These are phyloP conservation scores for Apotomis betuletana DNA, from an alignment of 2,888 invertebrate species.

Conservation along the genomic window DNA sequence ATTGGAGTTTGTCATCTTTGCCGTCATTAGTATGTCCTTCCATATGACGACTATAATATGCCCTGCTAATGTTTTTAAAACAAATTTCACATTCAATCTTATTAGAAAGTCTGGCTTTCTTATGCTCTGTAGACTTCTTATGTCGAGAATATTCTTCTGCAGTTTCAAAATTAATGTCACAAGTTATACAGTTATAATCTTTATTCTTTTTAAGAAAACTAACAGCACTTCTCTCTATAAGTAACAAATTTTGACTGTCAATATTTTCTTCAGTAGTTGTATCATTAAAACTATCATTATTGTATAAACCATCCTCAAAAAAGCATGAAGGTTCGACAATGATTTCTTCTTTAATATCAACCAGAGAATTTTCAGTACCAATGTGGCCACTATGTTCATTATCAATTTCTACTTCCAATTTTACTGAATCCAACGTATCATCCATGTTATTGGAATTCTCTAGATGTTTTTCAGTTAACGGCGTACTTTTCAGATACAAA, in stretches of 20 bases:
- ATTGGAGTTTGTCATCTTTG: slow-evolving; percentile 40
- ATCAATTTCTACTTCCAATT: slow-evolving; percentile 10
- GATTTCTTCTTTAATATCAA: slow-evolving; percentile 19
- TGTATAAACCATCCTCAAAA: not conserved
- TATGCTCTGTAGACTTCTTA: slow-evolving; percentile 26
- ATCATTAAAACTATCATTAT: not conserved
- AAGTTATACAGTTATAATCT: slow-evolving; percentile 20
- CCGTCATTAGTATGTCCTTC: slow-evolving; percentile 34
- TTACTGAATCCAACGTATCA: not conserved
- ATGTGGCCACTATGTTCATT: not conserved
- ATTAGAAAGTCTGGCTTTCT: slow-evolving; percentile 20
- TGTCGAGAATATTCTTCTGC: slow-evolving; percentile 22
- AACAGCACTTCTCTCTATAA: not conserved
- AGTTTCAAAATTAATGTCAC: slow-evolving; percentile 22
- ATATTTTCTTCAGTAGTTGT: not conserved
- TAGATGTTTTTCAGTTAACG: not conserved
- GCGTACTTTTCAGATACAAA: slow-evolving; percentile 11
- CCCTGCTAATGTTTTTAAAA: slow-evolving; percentile 36
- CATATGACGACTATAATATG: slow-evolving; percentile 39
- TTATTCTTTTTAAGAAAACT: not conserved
- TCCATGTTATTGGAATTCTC: not conserved
- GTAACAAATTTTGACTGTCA: not conserved
- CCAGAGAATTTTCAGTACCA: slow-evolving; percentile 3
- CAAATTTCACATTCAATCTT: slow-evolving; percentile 40
- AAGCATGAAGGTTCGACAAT: slow-evolving; percentile 12